Evolutionary conservation across 2,888 invertebrate species (phyloP).

Genomic region (Protodeltote pygarga): DNA sequence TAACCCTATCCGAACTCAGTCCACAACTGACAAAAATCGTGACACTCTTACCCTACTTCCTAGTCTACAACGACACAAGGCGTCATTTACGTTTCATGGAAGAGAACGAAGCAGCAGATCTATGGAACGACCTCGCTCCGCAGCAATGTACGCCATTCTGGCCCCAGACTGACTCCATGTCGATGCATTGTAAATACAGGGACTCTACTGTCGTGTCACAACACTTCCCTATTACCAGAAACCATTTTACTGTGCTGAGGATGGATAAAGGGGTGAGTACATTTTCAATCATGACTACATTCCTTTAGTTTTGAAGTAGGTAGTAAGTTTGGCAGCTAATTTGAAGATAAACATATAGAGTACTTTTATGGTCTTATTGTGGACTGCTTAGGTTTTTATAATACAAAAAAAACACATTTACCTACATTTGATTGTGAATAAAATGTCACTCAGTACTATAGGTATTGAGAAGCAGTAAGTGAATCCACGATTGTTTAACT

Average conservation of each 20-base stretch:
- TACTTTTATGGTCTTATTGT: no score
- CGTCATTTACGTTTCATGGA: slow-evolving; percentile 91
- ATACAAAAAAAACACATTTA: neutral
- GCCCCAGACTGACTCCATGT: slow-evolving; percentile 93
- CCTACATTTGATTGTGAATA: no score
- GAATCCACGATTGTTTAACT: no score
- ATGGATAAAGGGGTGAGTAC: slow-evolving; percentile 93
- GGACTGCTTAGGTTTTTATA: no score
- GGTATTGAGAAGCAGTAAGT: no score
- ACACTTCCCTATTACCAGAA: slow-evolving; percentile 90
- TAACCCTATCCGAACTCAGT: slow-evolving; percentile 90
- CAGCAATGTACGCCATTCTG: slow-evolving; percentile 92
- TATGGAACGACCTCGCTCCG: slow-evolving; percentile 92
- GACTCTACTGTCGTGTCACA: slow-evolving; percentile 92
- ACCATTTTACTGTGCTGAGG: slow-evolving; percentile 91
- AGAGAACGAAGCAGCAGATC: slow-evolving; percentile 93
- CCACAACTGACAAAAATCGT: slow-evolving; percentile 93
- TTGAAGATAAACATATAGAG: no score
- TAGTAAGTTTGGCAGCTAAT: no score
- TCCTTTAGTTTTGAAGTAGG: no score
- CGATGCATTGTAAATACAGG: slow-evolving; percentile 92
- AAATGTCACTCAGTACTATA: no score
- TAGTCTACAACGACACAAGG: slow-evolving; percentile 91
- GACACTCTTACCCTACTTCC: slow-evolving; percentile 92
- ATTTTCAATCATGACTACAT: no score